Evolutionary conservation across 2,113 vertebrate species (phyloP).

Genomic region (Solea senegalensis): DNA sequence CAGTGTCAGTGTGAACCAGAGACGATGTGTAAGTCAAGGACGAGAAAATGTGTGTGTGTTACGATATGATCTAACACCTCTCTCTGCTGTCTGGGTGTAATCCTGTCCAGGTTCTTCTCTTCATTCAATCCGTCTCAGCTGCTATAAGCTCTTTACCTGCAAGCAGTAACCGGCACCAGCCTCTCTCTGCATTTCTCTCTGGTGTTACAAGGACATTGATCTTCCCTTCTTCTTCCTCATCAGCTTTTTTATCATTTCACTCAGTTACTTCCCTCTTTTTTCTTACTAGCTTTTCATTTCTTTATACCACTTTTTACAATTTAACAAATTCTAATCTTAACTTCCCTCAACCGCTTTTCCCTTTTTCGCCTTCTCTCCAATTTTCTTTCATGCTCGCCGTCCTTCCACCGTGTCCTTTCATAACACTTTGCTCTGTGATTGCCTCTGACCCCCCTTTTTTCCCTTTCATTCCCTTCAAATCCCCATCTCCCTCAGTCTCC

Average conservation of each 20-base stretch:
- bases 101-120: slow-evolving; percentile 77
- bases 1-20: slow-evolving; percentile 19
- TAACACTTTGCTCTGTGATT: slow-evolving; percentile 65
- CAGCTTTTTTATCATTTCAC: slow-evolving; percentile 50
- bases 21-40: slow-evolving; percentile 16
- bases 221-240: slow-evolving; percentile 45
- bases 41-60: slow-evolving; percentile 39
- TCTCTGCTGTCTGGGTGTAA: slow-evolving; percentile 51
- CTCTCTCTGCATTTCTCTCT: slow-evolving; percentile 34
- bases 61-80: slow-evolving; percentile 47
- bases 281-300: slow-evolving; percentile 33
- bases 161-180: slow-evolving; percentile 37
- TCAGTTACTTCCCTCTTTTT: slow-evolving; percentile 36
- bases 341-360: not conserved
- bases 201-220: slow-evolving; percentile 33
- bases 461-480: slow-evolving; percentile 67
- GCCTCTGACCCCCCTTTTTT: slow-evolving; percentile 62
- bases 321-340: slow-evolving; percentile 41
- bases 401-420: slow-evolving; percentile 36
- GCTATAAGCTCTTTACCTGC: slow-evolving; percentile 75
- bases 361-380: slow-evolving; percentile 1
- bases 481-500: slow-evolving; percentile 40
- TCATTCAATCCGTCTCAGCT: slow-evolving; percentile 75
- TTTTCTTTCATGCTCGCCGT: not conserved
- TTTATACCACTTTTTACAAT: slow-evolving; percentile 42